Conservation (phyloP, 2,888 invertebrate species). For the Himalopsyche japonica region DNA sequence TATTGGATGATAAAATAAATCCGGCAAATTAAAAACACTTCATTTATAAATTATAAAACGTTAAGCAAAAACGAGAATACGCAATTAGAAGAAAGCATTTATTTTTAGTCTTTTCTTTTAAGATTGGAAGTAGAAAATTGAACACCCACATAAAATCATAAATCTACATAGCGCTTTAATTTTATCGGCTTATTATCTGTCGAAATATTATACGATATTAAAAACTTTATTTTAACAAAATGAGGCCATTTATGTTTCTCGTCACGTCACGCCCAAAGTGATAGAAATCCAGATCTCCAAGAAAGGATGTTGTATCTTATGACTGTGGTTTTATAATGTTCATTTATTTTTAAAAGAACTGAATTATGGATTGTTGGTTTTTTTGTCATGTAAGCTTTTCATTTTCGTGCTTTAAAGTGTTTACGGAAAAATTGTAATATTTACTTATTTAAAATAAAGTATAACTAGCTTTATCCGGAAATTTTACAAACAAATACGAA, state of each 20-base stretch:
- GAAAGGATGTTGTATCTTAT: not conserved
- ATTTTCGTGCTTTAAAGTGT: no score
- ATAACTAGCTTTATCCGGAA: no score
- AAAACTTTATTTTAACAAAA: slow-evolving; percentile 31
- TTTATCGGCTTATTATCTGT: slow-evolving; percentile 1
- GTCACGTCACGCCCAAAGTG: slow-evolving; percentile 15
- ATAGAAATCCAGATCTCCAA: not conserved
- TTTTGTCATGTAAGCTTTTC: no score
- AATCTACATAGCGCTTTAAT: not conserved
- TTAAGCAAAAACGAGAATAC: not conserved
- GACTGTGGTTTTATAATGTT: not conserved
- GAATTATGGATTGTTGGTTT: no score
- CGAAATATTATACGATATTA: slow-evolving; percentile 15
- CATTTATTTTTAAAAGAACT: not conserved
- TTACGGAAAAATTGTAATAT: no score
- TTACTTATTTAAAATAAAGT: no score
- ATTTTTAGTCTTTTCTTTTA: not conserved
- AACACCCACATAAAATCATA: not conserved
- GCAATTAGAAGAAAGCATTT: not conserved
- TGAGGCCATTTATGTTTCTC: slow-evolving; percentile 13
- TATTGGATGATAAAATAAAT: no score
- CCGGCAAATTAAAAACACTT: no score
- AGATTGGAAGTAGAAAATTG: not conserved
- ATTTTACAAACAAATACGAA: no score
- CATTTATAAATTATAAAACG: no score